Conservation (phyloP, 2,888 invertebrate species). For the Agrotis puta region DNA sequence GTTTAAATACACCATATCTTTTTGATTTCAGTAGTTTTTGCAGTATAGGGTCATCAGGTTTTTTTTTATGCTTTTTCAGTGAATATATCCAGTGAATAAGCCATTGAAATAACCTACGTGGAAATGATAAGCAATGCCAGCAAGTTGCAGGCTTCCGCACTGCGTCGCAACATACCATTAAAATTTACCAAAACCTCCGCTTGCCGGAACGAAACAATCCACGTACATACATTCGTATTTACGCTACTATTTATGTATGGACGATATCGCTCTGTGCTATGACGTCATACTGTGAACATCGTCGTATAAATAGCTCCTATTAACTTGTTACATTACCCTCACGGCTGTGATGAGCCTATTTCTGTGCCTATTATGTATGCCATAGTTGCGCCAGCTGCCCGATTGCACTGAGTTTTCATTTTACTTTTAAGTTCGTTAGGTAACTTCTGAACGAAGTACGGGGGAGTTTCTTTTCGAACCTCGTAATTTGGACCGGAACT, state of each 20-base stretch:
- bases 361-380: constrained; percentile 63
- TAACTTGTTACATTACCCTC: constrained; percentile 63
- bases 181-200: constrained; percentile 83
- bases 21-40: no score
- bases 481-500: constrained; percentile 82
- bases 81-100: constrained; percentile 27
- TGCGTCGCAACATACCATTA: constrained; percentile 84
- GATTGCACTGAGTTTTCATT: constrained; percentile 74
- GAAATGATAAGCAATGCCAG: constrained; percentile 61
- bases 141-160: constrained; percentile 75
- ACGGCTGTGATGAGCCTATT: constrained; percentile 62
- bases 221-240: constrained; percentile 74
- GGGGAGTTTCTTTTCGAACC: constrained; percentile 76
- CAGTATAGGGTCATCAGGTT: no score
- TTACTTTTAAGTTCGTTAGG: constrained; percentile 78
- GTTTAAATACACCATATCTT: no score
- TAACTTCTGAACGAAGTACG: constrained; percentile 70
- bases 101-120: constrained; percentile 32
- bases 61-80: no score
- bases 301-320: constrained; percentile 66
- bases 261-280: constrained; percentile 66
- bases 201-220: constrained; percentile 78
- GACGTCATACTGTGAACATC: constrained; percentile 72
- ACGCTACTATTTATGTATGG: constrained; percentile 65
- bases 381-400: constrained; percentile 61